Evolutionary conservation across 2,797 vertebrate species (phyloP).

Genomic region (Gambusia yucatana): DNA sequence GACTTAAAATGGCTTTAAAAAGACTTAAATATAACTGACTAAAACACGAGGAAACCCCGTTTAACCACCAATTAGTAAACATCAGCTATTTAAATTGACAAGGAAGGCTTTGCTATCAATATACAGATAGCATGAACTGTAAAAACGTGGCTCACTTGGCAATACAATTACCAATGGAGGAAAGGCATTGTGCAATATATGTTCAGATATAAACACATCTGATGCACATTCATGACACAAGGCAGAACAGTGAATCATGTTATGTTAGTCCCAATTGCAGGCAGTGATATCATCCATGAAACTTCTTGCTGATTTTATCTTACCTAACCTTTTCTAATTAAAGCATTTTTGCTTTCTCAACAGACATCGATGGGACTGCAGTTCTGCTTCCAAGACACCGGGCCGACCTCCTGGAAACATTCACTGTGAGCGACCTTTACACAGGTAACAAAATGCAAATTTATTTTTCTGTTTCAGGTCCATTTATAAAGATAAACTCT

Average conservation of each 20-base stretch:
- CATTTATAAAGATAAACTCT: not conserved
- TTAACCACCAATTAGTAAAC: not conserved
- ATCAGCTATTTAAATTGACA: not conserved
- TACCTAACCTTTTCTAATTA: not conserved
- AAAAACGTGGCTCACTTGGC: not conserved
- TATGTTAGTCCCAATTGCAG: not conserved
- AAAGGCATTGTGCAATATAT: too few species aligned
- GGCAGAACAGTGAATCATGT: too few species aligned
- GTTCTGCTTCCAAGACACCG: constrained; percentile 10
- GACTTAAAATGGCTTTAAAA: not conserved
- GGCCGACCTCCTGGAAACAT: not conserved
- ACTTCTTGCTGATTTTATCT: not conserved
- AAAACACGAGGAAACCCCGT: not conserved
- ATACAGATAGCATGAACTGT: not conserved
- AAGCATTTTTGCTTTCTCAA: constrained; percentile 1
- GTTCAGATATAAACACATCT: not conserved
- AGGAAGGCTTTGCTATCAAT: not conserved
- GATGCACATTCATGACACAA: not conserved
- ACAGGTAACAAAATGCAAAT: not conserved
- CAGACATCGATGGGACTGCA: constrained; percentile 29
- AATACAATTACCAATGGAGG: not conserved
- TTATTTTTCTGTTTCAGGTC: not conserved
- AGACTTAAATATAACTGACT: not conserved
- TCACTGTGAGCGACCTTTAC: constrained; percentile 54
- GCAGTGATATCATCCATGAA: not conserved